Evolutionary conservation across 2,113 vertebrate species (phyloP).

Genomic region (Rafetus swinhoei): DNA sequence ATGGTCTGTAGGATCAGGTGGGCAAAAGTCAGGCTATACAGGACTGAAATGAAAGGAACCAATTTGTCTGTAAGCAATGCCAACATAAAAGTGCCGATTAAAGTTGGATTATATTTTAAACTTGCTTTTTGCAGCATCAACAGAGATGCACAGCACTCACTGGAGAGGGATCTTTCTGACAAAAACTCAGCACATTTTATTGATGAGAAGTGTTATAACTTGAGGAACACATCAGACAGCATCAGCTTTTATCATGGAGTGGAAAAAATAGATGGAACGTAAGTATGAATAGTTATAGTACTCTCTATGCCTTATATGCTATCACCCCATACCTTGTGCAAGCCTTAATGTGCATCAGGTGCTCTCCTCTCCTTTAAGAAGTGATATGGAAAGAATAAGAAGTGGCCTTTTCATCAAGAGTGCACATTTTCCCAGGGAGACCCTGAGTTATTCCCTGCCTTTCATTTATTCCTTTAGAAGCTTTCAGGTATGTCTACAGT

Average conservation of each 20-base stretch:
- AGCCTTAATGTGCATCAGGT: neutral
- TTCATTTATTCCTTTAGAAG: neutral
- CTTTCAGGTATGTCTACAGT: neutral
- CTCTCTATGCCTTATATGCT: rapidly evolving
- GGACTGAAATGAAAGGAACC: neutral
- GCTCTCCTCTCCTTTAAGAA: neutral
- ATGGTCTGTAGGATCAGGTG: neutral
- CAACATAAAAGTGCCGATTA: neutral
- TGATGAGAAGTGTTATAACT: conserved; percentile 70
- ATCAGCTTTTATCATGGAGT: conserved; percentile 65
- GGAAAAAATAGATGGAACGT: conserved; percentile 62
- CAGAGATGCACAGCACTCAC: conserved; percentile 66
- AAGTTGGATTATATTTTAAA: neutral
- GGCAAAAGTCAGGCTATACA: neutral
- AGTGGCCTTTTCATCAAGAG: neutral
- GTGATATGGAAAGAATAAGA: neutral
- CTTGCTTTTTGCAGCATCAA: conserved; percentile 50
- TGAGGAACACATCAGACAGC: conserved; percentile 59
- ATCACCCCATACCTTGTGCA: neutral
- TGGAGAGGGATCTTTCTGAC: conserved; percentile 70
- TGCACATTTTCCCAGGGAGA: no score
- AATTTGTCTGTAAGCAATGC: neutral
- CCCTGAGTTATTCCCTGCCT: no score
- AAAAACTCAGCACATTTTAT: conserved; percentile 69
- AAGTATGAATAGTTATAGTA: neutral